phyloP scores from a whole-genome alignment of 2,888 invertebrate species.

The Lochmaea capreae region DNA sequence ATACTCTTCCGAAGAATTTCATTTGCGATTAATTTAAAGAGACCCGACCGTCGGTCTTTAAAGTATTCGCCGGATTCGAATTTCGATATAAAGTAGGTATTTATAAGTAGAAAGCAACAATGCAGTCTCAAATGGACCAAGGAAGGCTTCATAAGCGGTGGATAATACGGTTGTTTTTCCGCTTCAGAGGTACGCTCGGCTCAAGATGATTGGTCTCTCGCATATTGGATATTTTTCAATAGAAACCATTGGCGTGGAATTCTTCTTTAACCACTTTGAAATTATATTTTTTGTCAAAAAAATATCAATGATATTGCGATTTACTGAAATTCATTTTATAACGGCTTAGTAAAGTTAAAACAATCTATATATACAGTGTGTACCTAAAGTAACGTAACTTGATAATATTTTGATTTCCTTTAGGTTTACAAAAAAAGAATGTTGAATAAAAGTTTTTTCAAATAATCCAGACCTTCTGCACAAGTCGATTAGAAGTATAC shows the following conservation, averaged over 20 bases:
- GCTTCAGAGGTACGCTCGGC: slow-evolving; percentile 56
- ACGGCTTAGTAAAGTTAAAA: no score
- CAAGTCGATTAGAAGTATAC: no score
- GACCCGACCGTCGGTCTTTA: slow-evolving; percentile 52
- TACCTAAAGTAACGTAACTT: no score
- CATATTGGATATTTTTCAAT: slow-evolving; percentile 62
- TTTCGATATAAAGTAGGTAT: slow-evolving; percentile 53
- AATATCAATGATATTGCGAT: not conserved
- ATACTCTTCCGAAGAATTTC: slow-evolving; percentile 61
- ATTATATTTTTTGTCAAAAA: not conserved
- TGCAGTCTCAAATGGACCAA: slow-evolving; percentile 57
- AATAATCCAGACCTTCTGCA: no score
- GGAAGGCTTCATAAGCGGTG: slow-evolving; percentile 57
- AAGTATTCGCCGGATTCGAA: slow-evolving; percentile 45
- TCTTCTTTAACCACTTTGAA: slow-evolving; percentile 1
- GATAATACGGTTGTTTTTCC: slow-evolving; percentile 65
- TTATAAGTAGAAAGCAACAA: slow-evolving; percentile 57
- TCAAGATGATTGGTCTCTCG: slow-evolving; percentile 61
- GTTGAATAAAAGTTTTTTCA: no score
- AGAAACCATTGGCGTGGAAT: slow-evolving; percentile 36
- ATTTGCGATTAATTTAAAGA: slow-evolving; percentile 62
- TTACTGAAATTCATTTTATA: slow-evolving; percentile 3
- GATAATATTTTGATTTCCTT: no score
- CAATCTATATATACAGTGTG: no score
- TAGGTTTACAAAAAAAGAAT: no score